Evolutionary conservation across 2,113 vertebrate species (phyloP).

Genomic region (Cephalopterus ornatus): DNA sequence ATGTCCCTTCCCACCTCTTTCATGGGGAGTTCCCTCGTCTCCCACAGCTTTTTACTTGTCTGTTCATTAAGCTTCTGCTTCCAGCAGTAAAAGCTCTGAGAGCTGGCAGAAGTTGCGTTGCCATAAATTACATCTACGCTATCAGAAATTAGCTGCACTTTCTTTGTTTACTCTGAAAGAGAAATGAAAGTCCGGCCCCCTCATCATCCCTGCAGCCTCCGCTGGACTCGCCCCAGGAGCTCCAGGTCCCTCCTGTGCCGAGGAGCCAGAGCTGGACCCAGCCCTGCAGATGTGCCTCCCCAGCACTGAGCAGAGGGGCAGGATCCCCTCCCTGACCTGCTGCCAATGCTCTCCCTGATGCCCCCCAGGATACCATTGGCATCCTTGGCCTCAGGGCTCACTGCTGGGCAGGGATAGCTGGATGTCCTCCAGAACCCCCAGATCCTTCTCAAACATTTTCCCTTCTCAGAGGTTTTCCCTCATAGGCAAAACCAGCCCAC

Average conservation of each 20-base stretch:
- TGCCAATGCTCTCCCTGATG: background rate
- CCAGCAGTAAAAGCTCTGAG: background rate
- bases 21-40: background rate
- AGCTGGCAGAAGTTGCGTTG: background rate
- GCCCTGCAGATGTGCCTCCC: background rate
- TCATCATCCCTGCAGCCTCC: background rate
- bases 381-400: background rate
- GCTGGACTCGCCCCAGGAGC: rapidly evolving
- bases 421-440: background rate
- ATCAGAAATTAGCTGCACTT: background rate
- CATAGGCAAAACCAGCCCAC: background rate
- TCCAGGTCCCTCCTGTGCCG: background rate
- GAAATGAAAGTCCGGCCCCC: background rate
- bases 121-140: background rate
- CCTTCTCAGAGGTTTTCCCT: background rate
- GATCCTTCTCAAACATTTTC: background rate
- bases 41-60: background rate
- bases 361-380: background rate
- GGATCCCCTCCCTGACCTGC: background rate
- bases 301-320: background rate
- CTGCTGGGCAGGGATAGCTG: background rate
- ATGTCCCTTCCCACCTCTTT: background rate
- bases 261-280: background rate
- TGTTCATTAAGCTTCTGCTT: background rate
- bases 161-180: background rate